These are phyloP conservation scores for Prorops nasuta DNA, from an alignment of 1,140 invertebrate species.

Conservation along the genomic window DNA sequence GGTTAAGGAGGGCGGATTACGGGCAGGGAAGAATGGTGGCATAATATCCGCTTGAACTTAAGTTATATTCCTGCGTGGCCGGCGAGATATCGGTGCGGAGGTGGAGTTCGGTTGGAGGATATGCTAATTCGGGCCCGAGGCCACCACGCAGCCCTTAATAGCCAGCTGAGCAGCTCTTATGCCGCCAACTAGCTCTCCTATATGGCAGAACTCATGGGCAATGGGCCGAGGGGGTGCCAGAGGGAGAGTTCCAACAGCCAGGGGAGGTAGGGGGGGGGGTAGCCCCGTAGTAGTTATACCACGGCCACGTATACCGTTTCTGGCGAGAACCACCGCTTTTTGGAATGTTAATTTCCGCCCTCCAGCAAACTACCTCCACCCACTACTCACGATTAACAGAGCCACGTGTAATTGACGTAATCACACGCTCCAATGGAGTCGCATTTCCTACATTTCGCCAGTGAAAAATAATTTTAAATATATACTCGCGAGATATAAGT, in stretches of 20 bases:
- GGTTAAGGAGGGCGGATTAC: constrained; percentile 40
- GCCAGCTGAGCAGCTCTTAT: constrained; percentile 50
- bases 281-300: neutral
- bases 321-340: constrained; percentile 37
- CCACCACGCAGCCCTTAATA: constrained; percentile 58
- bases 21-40: constrained; percentile 50
- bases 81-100: constrained; percentile 50
- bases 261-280: too few species aligned
- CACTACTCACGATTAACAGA: too few species aligned
- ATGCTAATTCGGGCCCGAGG: constrained; percentile 55
- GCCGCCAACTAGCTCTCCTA: constrained; percentile 43
- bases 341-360: constrained; percentile 33
- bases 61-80: constrained; percentile 48
- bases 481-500: too few species aligned
- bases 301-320: constrained; percentile 24
- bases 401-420: too few species aligned
- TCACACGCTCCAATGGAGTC: too few species aligned
- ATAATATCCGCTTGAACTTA: constrained; percentile 56
- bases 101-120: constrained; percentile 53
- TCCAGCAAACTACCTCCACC: too few species aligned
- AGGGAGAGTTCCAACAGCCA: too few species aligned
- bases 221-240: too few species aligned
- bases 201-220: too few species aligned
- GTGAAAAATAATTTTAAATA: too few species aligned
- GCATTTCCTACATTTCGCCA: too few species aligned